Evolutionary conservation across 2,888 invertebrate genomes (phyloP).

Genomic region (Ennomos fuscantarius): DNA sequence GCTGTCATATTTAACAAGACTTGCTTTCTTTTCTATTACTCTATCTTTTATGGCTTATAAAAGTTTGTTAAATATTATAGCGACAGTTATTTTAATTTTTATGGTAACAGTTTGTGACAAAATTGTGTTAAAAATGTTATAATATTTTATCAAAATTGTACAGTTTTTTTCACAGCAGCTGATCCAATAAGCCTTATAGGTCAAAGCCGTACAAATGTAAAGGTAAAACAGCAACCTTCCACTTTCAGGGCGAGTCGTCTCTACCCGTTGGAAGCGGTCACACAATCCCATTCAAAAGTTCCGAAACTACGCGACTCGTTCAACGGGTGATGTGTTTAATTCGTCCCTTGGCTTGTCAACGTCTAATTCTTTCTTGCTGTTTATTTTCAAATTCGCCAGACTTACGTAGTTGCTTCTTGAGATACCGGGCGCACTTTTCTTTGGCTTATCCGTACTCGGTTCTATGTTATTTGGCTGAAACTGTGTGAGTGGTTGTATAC

Average conservation of each 20-base stretch:
- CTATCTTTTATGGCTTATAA: too few species aligned
- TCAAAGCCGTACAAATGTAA: neutral
- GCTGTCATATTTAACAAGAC: too few species aligned
- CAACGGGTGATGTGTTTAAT: slow-evolving; percentile 50
- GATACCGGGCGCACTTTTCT: slow-evolving; percentile 62
- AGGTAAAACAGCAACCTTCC: too few species aligned
- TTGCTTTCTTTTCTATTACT: too few species aligned
- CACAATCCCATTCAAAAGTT: neutral
- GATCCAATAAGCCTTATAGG: neutral
- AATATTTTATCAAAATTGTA: neutral
- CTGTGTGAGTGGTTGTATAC: neutral
- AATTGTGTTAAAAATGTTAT: too few species aligned
- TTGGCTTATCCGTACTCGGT: slow-evolving; percentile 40
- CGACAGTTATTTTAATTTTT: too few species aligned
- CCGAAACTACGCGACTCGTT: slow-evolving; percentile 59
- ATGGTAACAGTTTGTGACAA: too few species aligned
- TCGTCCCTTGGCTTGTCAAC: slow-evolving; percentile 40
- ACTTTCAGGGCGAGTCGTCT: too few species aligned
- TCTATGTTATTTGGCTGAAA: slow-evolving; percentile 4
- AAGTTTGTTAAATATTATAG: too few species aligned
- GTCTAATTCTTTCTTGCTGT: slow-evolving; percentile 59
- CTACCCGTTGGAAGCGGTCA: too few species aligned
- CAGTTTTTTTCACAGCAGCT: neutral
- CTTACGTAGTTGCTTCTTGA: slow-evolving; percentile 79
- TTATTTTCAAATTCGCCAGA: slow-evolving; percentile 76